A percentile compares a stretch with the other conserved stretches of the same genome.
These are phyloP conservation scores for Cirrhinus molitorella DNA, from an alignment of 2,797 vertebrate species.

Conservation along the genomic window DNA sequence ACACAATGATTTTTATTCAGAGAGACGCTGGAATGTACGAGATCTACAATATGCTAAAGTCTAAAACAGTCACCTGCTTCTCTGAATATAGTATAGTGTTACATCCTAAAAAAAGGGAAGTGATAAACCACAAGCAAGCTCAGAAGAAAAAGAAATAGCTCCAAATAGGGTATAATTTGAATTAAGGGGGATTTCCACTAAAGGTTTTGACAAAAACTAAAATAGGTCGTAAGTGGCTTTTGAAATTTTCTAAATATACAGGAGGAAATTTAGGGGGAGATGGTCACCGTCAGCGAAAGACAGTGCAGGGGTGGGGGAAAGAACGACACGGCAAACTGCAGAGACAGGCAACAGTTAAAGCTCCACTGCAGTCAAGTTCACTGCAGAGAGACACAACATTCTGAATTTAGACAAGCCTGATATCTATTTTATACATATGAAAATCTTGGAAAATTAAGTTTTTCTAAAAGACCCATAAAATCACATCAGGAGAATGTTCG, in stretches of 20 bases:
- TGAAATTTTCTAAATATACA: not conserved
- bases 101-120: conserved; percentile 2
- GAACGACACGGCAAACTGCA: not conserved
- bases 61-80: not conserved
- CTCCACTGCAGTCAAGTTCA: conserved; percentile 17
- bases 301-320: not conserved
- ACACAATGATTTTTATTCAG: not conserved
- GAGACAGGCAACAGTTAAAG: not conserved
- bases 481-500: no score
- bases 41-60: not conserved
- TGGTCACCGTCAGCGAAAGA: not conserved
- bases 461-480: no score
- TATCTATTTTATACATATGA: not conserved
- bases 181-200: not conserved
- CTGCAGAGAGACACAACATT: not conserved
- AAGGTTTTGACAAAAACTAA: not conserved
- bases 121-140: not conserved
- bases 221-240: not conserved
- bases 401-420: not conserved
- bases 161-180: not conserved
- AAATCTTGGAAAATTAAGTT: no score
- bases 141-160: not conserved
- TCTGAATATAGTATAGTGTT: not conserved
- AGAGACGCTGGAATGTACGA: not conserved
- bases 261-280: not conserved